phyloP scores from a whole-genome alignment of 2,888 invertebrate species.

The Napeogenes inachia region DNA sequence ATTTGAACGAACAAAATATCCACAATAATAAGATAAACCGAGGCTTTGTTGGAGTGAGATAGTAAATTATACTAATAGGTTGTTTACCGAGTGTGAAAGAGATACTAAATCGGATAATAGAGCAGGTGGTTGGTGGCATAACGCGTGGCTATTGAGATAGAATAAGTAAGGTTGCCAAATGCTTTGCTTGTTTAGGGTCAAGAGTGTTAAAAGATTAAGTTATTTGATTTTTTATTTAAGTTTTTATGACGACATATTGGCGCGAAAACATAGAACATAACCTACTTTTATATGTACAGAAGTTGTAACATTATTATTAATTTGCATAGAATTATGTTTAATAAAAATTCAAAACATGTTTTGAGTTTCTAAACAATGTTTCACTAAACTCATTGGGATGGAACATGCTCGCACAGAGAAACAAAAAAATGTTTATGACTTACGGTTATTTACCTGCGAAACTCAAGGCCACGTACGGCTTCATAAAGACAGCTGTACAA shows the following conservation, averaged over 20 bases:
- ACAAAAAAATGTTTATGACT: constrained; percentile 20
- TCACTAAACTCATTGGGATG: constrained; percentile 4
- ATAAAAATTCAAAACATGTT: too few species aligned
- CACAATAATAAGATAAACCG: constrained; percentile 14
- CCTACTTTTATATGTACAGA: too few species aligned
- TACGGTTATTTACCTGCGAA: constrained; percentile 22
- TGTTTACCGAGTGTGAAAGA: constrained; percentile 7
- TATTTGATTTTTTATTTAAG: too few species aligned
- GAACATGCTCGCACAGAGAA: constrained; percentile 3
- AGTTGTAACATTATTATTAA: too few species aligned
- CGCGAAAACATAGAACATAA: too few species aligned
- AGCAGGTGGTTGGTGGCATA: constrained; percentile 17
- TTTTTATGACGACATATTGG: too few species aligned
- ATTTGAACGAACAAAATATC: constrained; percentile 6
- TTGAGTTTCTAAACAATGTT: too few species aligned
- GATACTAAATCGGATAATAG: constrained; percentile 11
- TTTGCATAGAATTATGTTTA: too few species aligned
- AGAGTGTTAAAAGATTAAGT: constrained; percentile 4
- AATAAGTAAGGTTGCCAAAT: constrained; percentile 18
- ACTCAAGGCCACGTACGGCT: constrained; percentile 20
- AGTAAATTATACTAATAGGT: constrained; percentile 5
- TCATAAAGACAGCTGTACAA: constrained; percentile 13
- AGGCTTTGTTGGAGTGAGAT: constrained; percentile 5
- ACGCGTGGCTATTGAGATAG: constrained; percentile 14
- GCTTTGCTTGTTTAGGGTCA: constrained; percentile 5